A percentile compares a stretch with the other conserved stretches of the same genome.
Conservation (phyloP, 1,140 invertebrate species). For the Lerema accius region DNA sequence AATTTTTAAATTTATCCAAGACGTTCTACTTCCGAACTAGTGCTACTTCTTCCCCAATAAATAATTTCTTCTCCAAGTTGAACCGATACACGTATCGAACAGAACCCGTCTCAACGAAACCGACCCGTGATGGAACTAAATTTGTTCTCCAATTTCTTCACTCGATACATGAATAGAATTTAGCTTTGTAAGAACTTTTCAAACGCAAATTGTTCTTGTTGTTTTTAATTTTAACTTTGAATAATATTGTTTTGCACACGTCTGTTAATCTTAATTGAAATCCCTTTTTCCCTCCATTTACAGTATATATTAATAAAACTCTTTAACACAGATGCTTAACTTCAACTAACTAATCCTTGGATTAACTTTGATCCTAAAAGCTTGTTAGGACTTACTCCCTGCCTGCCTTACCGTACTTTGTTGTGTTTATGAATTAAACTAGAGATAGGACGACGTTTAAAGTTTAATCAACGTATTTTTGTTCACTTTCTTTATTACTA, state of each 20-base stretch:
- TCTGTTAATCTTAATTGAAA: too few relatives aligned
- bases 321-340: too few relatives aligned
- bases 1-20: conserved; percentile 10
- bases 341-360: too few relatives aligned
- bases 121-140: conserved; percentile 11
- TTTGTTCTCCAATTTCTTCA: conserved; percentile 15
- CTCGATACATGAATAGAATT: conserved; percentile 13
- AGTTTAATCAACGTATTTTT: too few relatives aligned
- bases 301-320: too few relatives aligned
- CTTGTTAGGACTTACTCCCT: too few relatives aligned
- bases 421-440: too few relatives aligned
- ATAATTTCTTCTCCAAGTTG: conserved; percentile 25
- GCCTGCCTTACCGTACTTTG: too few relatives aligned
- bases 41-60: conserved; percentile 6
- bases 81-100: conserved; percentile 13
- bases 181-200: background rate
- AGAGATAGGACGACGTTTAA: too few relatives aligned
- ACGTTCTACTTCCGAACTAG: conserved; percentile 17
- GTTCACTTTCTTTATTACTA: too few relatives aligned
- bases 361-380: too few relatives aligned
- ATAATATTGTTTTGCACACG: background rate
- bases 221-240: background rate
- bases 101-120: background rate
- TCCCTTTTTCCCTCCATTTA: too few relatives aligned
- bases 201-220: conserved; percentile 11